Base-by-base conservation (phyloP, 2,797 vertebrate genomes). In the Betta splendens region DNA sequence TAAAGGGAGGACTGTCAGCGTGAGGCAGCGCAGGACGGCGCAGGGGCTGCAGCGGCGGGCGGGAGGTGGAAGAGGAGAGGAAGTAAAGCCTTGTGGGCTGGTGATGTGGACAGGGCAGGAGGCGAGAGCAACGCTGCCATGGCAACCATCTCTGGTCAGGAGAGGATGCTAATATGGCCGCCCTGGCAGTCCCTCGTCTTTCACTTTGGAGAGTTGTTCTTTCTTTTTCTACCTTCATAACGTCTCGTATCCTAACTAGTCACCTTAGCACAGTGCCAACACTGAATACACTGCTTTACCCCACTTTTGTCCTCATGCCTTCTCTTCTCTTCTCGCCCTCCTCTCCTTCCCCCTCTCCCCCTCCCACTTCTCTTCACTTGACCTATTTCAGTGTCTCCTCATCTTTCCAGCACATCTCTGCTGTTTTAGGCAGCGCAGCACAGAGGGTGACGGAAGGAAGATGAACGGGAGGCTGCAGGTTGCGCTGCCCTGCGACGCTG, bases 141-240 rank as follows among this genome's bases (percentile, higher is more conserved):
- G 77, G 75, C 83, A 82, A 79, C 83, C 55, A 77, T 79, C 47
- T 64, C 35, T 63, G 79, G 75, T 80, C 81, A 81, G 49, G 72
- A 23, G 25, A 25, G 23, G 23, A 23, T 25, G 23, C 60, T 78
- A 48, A 77, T 69, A 81, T 68, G 75, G 80, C 75, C 84, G 74
- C 84, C 81, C 75, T 76, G 66, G 55, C 71, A n/a, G 78, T 65
- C 46, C 72, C 63, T 44, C 20, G 62, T 64, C 75, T 65, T 71
- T 74, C 79, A 76, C 84, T 79, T 83, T 71, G 51, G 33, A 77
- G 35, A 52, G 61, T 37, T 43, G 37, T 17, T 31, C 23, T 22
- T 28, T 51, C 46, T 16, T 64, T 26, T 58, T 15, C n/a, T n/a
- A 28, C 45, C 44, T 31, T 15, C 12, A 32, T 33, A 13, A n/a